phyloP scores from a whole-genome alignment of 2,113 vertebrate species.

The Catharus bicknelli region DNA sequence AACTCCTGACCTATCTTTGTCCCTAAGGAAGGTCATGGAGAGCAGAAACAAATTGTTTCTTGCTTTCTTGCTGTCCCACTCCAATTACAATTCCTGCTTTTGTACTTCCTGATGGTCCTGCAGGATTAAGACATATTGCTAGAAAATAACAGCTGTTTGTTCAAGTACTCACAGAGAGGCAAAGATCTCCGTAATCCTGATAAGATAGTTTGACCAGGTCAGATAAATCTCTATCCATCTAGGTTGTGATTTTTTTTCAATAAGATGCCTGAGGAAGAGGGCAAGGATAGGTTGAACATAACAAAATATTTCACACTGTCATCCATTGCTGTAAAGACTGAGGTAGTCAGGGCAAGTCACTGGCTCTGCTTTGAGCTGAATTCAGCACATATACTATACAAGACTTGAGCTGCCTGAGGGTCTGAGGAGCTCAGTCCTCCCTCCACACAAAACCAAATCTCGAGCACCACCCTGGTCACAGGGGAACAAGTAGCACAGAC shows the following conservation, averaged over 20 bases:
- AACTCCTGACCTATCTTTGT: background rate
- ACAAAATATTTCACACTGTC: background rate
- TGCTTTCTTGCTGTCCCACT: background rate
- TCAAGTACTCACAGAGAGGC: background rate
- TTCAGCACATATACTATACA: background rate
- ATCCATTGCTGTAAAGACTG: background rate
- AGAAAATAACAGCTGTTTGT: background rate
- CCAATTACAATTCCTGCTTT: background rate
- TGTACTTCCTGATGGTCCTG: background rate
- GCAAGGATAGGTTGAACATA: background rate
- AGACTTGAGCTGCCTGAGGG: background rate
- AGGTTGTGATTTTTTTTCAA: background rate
- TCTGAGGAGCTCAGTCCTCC: background rate
- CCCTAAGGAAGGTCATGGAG: background rate
- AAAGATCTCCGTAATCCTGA: background rate
- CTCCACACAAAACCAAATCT: background rate
- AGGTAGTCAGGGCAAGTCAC: background rate
- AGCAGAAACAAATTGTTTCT: background rate
- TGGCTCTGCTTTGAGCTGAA: background rate
- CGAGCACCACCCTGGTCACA: rapidly evolving
- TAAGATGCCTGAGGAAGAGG: background rate
- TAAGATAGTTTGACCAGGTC: background rate
- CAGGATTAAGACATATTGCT: background rate
- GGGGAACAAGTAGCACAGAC: background rate
- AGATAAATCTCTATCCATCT: background rate